Evolutionary conservation across 2,888 invertebrate genomes (phyloP).

Genomic region (Chalcis sispes): DNA sequence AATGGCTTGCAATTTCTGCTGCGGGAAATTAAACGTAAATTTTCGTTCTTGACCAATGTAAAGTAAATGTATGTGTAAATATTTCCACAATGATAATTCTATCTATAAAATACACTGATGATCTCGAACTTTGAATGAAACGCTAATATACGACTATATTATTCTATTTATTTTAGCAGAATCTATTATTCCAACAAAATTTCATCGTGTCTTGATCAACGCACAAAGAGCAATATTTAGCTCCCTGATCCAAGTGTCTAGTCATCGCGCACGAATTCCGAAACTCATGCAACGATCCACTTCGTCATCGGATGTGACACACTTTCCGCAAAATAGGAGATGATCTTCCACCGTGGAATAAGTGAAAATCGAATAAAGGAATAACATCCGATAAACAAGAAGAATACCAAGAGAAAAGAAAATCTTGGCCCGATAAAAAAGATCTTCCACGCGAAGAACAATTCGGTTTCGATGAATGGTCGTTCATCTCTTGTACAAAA

Average conservation of each 20-base stretch:
- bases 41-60: too few species aligned
- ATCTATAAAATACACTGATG: too few species aligned
- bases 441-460: conserved; percentile 15
- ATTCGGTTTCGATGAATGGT: conserved; percentile 14
- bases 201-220: neutral
- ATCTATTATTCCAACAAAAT: neutral
- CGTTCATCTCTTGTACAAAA: conserved; percentile 3
- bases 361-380: conserved; percentile 43
- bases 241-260: conserved; percentile 26
- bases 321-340: conserved; percentile 42
- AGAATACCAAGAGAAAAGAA: conserved; percentile 4
- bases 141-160: too few species aligned
- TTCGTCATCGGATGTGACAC: conserved; percentile 53
- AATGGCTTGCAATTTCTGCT: conserved; percentile 23
- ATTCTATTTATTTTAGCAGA: too few species aligned
- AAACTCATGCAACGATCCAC: conserved; percentile 33
- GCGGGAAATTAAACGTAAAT: conserved; percentile 36
- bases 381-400: conserved; percentile 30
- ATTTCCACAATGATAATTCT: too few species aligned
- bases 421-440: conserved; percentile 19
- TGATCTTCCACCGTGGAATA: conserved; percentile 46
- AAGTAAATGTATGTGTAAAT: too few species aligned
- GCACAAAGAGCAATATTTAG: neutral
- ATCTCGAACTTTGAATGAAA: too few species aligned
- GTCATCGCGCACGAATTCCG: conserved; percentile 10